Base-by-base conservation (phyloP, 2,797 vertebrate species). In the Pipistrellus pygmaeus region DNA sequence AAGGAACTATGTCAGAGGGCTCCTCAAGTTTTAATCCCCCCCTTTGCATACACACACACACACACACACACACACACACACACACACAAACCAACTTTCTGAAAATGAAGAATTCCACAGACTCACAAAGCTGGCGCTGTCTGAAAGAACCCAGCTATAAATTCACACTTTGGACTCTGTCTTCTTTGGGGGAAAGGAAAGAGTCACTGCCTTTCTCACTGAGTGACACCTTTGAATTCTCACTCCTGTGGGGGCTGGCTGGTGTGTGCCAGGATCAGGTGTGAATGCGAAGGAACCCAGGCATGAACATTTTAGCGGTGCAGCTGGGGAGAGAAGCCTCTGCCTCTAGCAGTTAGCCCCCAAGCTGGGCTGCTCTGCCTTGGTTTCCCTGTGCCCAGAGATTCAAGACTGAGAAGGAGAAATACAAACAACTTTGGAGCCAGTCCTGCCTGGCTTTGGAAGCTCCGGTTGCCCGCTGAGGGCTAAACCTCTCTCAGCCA, bases 1-100 rank as follows among this genome's bases (percentile, higher is more conserved):
- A 72, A 88, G 66, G 73, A 81, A 55, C 64, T 23, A 12, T 15
- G 3, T 9, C 44, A 41, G 55, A 76, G 9, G 27, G 0, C 35
- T 69, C n/a, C 14, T 89, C 21, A 62, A 64, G 13, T 78, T 97
- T 95, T 64, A 91, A 72, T 44, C 57, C 57, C 27, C 57, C 27
- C 20, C 7, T 71, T 93, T 95, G 66, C 32, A 62, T 32, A n/a
- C 66, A 86, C 17, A 48, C 30, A 20, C 27, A 38, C 44, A 38
- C 44, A 23, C 14, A 66, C n/a, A 91, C 23, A 72, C 38, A 72
- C 51, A 53, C 51, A 10, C 32, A 62, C 66, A 35, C 75, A 89
- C 13, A 91, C 6, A 71, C 35, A 71, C 1, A 51, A 18, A 53
- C 17, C 53, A 35, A 21, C 9, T 15, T 44, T 44, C 14, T 80